A percentile compares a stretch with the other conserved stretches of the same genome.
Evolutionary conservation across 1,140 invertebrate genomes (phyloP).

Genomic region (Arion vulgaris): DNA sequence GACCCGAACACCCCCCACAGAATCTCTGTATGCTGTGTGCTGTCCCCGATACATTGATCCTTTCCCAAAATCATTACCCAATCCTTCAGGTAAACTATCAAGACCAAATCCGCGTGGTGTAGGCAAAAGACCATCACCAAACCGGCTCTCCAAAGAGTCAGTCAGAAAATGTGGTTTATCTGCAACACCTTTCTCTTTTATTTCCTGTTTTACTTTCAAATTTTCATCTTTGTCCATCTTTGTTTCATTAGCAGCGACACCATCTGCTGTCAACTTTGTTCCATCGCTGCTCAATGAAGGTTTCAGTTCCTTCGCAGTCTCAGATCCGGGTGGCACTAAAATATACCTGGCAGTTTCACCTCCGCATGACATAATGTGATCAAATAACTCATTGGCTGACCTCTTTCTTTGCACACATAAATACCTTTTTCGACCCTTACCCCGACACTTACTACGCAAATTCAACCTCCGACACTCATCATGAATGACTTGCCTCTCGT

Average conservation of each 20-base stretch:
- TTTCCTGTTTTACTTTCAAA: neutral
- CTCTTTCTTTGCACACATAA: slow-evolving; percentile 75
- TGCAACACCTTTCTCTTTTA: neutral
- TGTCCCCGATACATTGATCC: too few relatives aligned
- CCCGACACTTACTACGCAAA: slow-evolving; percentile 77
- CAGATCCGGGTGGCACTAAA: slow-evolving; percentile 64
- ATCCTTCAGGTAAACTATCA: too few relatives aligned
- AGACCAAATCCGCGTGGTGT: too few relatives aligned
- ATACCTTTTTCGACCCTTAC: slow-evolving; percentile 72
- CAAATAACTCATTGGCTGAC: slow-evolving; percentile 61
- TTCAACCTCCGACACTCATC: slow-evolving; percentile 68
- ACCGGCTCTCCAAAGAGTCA: neutral
- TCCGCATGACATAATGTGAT: slow-evolving; percentile 65
- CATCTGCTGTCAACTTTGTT: too few relatives aligned
- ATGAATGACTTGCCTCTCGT: slow-evolving; percentile 81
- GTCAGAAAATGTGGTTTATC: neutral
- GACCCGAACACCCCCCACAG: neutral
- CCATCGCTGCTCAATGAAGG: neutral
- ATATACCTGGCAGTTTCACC: slow-evolving; percentile 71
- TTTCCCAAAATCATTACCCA: too few relatives aligned
- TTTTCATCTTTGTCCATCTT: neutral
- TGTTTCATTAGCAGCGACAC: neutral
- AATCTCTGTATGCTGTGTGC: neutral
- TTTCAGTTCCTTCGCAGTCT: neutral
- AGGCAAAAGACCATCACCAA: too few relatives aligned